Percentiles rank a stretch among this genome's conserved stretches.
Conservation (phyloP, 35 echinoderm and acorn worm species). For the Amphiura filiformis region DNA sequence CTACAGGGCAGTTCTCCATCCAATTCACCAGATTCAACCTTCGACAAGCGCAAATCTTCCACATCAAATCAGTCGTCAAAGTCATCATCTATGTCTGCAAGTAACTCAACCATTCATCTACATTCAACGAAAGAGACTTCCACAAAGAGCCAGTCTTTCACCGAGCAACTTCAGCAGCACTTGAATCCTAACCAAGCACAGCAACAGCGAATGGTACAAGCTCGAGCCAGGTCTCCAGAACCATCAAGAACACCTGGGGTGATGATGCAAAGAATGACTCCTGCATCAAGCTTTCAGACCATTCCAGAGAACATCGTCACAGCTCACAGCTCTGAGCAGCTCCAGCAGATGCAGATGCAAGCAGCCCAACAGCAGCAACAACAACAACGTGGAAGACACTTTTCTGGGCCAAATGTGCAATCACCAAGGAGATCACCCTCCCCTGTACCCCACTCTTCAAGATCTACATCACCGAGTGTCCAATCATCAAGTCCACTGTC, state of each 20-base stretch:
- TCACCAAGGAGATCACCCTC: slow-evolving; percentile 75
- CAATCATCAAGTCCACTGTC: slow-evolving; percentile 60
- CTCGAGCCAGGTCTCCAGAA: slow-evolving; percentile 59
- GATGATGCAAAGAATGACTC: slow-evolving; percentile 61
- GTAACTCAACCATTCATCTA: slow-evolving; percentile 72
- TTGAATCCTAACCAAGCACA: slow-evolving; percentile 40
- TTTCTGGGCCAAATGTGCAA: slow-evolving; percentile 37
- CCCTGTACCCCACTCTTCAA: slow-evolving; percentile 45
- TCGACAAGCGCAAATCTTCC: slow-evolving; percentile 81
- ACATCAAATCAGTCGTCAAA: slow-evolving; percentile 70
- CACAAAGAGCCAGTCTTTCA: slow-evolving; percentile 61
- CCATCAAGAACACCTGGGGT: slow-evolving; percentile 42
- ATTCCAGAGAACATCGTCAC: slow-evolving; percentile 96
- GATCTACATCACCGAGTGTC: slow-evolving; percentile 63
- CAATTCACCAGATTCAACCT: slow-evolving; percentile 92
- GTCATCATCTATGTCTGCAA: slow-evolving; percentile 84
- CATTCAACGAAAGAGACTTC: slow-evolving; percentile 27
- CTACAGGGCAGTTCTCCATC: slow-evolving; percentile 77
- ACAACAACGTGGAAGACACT: slow-evolving; percentile 27
- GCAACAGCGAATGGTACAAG: neutral
- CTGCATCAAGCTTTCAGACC: slow-evolving; percentile 86
- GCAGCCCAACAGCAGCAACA: neutral
- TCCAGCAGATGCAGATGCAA: slow-evolving; percentile 63
- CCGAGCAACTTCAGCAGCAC: slow-evolving; percentile 88
- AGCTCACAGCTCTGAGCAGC: slow-evolving; percentile 82